These are phyloP conservation scores for Mola mola DNA, from an alignment of 2,113 vertebrate genomes.

Conservation along the genomic window DNA sequence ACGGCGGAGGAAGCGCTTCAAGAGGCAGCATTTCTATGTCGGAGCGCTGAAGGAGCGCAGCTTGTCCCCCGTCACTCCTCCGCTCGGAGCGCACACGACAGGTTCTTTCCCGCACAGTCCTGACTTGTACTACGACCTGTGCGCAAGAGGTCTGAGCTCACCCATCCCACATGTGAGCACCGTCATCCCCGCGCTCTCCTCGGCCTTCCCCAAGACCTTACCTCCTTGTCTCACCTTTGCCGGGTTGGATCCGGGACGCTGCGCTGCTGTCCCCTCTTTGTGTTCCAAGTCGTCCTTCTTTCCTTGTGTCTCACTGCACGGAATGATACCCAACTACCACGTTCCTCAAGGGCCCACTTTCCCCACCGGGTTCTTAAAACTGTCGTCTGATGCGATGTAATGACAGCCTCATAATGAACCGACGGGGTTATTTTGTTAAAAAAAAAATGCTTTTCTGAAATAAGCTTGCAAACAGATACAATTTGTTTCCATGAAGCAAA, in stretches of 20 bases:
- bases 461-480: not conserved
- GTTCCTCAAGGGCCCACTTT: constrained; percentile 21
- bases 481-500: not conserved
- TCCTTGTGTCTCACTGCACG: constrained; percentile 43
- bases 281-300: constrained; percentile 38
- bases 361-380: constrained; percentile 27
- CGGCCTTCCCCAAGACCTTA: constrained; percentile 67
- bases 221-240: constrained; percentile 55
- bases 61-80: constrained; percentile 30
- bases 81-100: constrained; percentile 56
- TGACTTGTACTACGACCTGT: constrained; percentile 43
- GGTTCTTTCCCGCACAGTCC: constrained; percentile 42
- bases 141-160: constrained; percentile 11
- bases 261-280: constrained; percentile 28
- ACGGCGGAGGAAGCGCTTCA: constrained; percentile 82
- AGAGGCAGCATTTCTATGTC: constrained; percentile 65
- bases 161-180: constrained; percentile 55
- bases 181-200: constrained; percentile 73
- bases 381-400: constrained; percentile 29
- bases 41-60: constrained; percentile 50
- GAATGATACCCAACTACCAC: constrained; percentile 24
- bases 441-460: too few species aligned
- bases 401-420: not conserved
- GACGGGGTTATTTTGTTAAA: not conserved
- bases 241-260: constrained; percentile 38